These are phyloP conservation scores for Prionace glauca DNA, from an alignment of 2,797 vertebrate genomes.

Conservation along the genomic window DNA sequence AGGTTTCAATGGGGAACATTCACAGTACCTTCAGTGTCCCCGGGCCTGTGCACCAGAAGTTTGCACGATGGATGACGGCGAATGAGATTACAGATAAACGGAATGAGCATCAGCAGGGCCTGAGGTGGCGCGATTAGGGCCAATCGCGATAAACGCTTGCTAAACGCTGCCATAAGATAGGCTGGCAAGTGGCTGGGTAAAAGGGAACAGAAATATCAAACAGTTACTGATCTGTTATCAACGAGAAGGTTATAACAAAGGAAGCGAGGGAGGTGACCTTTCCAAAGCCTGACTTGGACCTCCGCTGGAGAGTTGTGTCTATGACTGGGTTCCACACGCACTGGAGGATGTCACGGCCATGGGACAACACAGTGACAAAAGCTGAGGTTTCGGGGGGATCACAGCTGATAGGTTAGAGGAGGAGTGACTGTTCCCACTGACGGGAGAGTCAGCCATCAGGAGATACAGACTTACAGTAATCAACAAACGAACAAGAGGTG, in stretches of 20 bases:
- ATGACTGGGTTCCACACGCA: background rate
- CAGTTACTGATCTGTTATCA: background rate
- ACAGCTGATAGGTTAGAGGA: background rate
- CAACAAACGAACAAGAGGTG: background rate
- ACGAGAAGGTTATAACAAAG: too few relatives aligned
- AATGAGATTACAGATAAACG: slow-evolving; percentile 88
- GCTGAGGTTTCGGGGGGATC: background rate
- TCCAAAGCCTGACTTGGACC: background rate
- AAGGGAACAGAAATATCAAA: slow-evolving; percentile 26
- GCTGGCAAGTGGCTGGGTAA: slow-evolving; percentile 76
- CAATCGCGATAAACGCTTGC: slow-evolving; percentile 80
- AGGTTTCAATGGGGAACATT: background rate
- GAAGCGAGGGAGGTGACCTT: background rate
- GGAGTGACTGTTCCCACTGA: background rate
- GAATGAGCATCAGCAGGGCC: slow-evolving; percentile 75
- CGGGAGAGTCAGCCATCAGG: background rate
- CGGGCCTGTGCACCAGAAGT: slow-evolving; percentile 76
- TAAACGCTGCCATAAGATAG: slow-evolving; percentile 86
- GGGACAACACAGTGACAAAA: background rate
- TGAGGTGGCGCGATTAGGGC: slow-evolving; percentile 79
- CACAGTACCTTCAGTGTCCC: slow-evolving; percentile 50
- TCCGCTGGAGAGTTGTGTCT: background rate
- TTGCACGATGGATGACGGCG: slow-evolving; percentile 80
- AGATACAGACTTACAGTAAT: background rate
- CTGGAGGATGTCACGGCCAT: background rate